Conservation (phyloP, 2,113 vertebrate genomes). For the Vulpes vulpes region DNA sequence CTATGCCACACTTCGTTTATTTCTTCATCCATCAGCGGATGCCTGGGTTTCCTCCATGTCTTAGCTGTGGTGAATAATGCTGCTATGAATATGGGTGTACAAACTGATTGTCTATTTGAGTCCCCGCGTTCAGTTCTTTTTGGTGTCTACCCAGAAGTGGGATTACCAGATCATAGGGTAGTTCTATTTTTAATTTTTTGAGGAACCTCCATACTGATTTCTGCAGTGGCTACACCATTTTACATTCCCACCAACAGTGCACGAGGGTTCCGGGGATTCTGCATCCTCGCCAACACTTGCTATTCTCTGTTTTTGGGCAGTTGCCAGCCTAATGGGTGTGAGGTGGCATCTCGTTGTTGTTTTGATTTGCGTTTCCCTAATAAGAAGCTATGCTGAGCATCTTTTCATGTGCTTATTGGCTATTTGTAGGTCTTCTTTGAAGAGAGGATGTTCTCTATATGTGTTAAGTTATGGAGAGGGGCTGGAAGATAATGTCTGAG, state of each 20-base stretch:
- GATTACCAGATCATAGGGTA: background rate
- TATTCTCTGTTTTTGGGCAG: background rate
- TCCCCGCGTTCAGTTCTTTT: background rate
- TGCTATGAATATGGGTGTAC: background rate
- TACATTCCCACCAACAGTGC: background rate
- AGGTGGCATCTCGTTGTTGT: fast-evolving
- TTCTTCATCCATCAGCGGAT: background rate
- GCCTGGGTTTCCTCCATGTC: background rate
- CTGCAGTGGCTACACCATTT: background rate
- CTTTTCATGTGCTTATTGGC: background rate
- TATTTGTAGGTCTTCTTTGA: background rate
- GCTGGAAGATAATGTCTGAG: background rate
- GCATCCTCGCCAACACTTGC: no score
- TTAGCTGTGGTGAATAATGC: background rate
- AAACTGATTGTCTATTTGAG: background rate
- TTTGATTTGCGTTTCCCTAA: background rate
- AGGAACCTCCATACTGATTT: background rate
- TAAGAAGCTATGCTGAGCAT: background rate
- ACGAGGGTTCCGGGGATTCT: fast-evolving
- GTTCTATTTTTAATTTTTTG: background rate
- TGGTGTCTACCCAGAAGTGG: background rate
- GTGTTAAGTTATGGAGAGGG: background rate
- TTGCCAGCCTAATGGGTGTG: background rate
- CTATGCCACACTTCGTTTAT: background rate
- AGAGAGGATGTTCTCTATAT: background rate